Percentiles rank a stretch among this genome's conserved stretches.
phyloP scores from a whole-genome alignment of 2,888 invertebrate species.

The Chaetoderma sp. region DNA sequence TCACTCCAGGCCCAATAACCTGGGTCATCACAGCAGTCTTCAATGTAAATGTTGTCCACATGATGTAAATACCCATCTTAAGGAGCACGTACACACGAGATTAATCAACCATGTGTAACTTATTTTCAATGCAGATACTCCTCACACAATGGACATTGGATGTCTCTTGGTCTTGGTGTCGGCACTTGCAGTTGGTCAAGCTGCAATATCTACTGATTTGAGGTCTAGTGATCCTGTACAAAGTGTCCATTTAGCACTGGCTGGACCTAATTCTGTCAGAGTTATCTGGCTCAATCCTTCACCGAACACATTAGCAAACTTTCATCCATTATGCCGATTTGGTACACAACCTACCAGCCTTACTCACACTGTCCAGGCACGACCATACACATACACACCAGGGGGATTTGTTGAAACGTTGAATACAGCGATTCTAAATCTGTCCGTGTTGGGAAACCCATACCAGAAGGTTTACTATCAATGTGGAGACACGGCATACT shows the following conservation, averaged over 20 bases:
- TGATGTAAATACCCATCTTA: too few relatives aligned
- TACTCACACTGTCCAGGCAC: not conserved
- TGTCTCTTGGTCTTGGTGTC: too few relatives aligned
- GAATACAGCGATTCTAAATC: conserved; percentile 26
- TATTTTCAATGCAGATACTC: too few relatives aligned
- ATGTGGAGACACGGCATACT: conserved; percentile 30
- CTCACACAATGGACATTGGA: too few relatives aligned
- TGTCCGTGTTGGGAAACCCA: not conserved
- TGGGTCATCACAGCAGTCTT: too few relatives aligned
- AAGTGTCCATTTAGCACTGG: not conserved
- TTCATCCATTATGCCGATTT: not conserved
- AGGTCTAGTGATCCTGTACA: too few relatives aligned
- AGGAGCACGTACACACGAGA: too few relatives aligned
- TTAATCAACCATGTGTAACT: too few relatives aligned
- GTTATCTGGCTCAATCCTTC: conserved; percentile 2
- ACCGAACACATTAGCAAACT: not conserved
- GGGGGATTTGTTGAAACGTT: conserved; percentile 13
- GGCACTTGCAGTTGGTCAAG: too few relatives aligned
- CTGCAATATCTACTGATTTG: too few relatives aligned
- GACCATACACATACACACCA: not conserved
- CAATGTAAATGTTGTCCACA: too few relatives aligned
- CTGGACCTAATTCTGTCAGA: not conserved
- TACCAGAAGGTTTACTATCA: conserved; percentile 19
- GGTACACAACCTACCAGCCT: not conserved
- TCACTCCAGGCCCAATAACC: too few relatives aligned